Conservation (phyloP, 2,797 vertebrate species). For the Pangasius mekongensis region DNA sequence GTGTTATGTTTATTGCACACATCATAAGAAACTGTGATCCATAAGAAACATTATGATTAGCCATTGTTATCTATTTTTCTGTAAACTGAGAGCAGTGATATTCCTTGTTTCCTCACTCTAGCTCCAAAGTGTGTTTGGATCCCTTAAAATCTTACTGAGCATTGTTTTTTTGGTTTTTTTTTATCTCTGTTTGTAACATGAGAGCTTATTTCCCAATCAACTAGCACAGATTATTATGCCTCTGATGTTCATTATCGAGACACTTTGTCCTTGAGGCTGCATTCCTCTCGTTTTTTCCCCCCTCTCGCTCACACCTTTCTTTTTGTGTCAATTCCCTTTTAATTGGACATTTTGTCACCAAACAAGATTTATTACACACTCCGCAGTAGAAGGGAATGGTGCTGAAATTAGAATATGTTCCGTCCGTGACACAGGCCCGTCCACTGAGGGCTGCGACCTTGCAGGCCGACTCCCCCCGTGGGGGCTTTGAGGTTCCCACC, state of each 20-base stretch:
- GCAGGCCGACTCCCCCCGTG: slow-evolving; percentile 57
- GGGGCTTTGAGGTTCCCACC: slow-evolving; percentile 48
- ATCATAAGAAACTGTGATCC: slow-evolving; percentile 4
- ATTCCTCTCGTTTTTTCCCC: slow-evolving; percentile 52
- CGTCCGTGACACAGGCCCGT: slow-evolving; percentile 70
- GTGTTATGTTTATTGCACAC: neutral
- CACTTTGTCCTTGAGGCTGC: slow-evolving; percentile 68
- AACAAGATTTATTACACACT: slow-evolving; percentile 74
- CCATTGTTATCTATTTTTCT: slow-evolving; percentile 29
- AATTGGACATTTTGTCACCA: slow-evolving; percentile 74
- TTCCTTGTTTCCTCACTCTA: slow-evolving; percentile 5
- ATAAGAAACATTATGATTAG: slow-evolving; percentile 11
- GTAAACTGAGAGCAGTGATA: slow-evolving; percentile 31
- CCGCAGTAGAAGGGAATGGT: slow-evolving; percentile 65
- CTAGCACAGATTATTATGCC: slow-evolving; percentile 57
- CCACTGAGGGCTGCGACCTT: slow-evolving; percentile 73
- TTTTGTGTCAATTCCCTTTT: slow-evolving; percentile 74
- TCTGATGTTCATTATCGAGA: slow-evolving; percentile 59
- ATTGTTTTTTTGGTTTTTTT: slow-evolving; percentile 15
- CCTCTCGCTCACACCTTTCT: slow-evolving; percentile 58
- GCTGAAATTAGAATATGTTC: slow-evolving; percentile 76
- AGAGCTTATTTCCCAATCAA: slow-evolving; percentile 57
- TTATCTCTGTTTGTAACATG: slow-evolving; percentile 43
- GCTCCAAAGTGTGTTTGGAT: slow-evolving; percentile 25
- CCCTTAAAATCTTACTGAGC: slow-evolving; percentile 54